Conservation (phyloP, 2,797 vertebrate genomes). For the Neoniphon sammara region DNA sequence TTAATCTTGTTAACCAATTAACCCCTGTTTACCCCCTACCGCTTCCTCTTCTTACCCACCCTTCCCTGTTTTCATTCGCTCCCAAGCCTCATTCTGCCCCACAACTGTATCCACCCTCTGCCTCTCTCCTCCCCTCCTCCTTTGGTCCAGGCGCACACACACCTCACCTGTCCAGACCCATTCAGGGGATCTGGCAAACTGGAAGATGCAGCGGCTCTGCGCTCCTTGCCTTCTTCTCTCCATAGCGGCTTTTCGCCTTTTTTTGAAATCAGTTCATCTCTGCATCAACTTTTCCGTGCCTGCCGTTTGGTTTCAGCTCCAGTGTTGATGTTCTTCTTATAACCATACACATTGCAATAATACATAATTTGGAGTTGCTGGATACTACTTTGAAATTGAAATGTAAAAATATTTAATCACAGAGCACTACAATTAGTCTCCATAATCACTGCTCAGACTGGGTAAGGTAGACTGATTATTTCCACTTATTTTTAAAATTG, state of each 20-base stretch:
- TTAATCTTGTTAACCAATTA: constrained; percentile 76
- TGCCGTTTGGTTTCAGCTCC: constrained; percentile 4
- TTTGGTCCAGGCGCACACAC: constrained; percentile 66
- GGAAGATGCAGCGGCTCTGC: constrained; percentile 57
- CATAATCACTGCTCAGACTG: not conserved
- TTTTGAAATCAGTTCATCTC: constrained; percentile 15
- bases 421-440: not conserved
- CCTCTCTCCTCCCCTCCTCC: constrained; percentile 82
- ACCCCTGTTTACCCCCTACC: constrained; percentile 75
- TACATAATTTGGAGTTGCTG: no score
- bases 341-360: no score
- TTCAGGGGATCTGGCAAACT: constrained; percentile 65
- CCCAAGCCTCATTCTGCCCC: constrained; percentile 75
- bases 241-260: constrained; percentile 10
- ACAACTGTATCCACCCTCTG: constrained; percentile 68
- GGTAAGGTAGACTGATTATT: not conserved
- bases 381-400: not conserved
- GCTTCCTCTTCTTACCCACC: constrained; percentile 75
- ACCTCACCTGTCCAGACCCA: constrained; percentile 62
- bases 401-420: not conserved
- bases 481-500: not conserved
- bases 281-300: constrained; percentile 1
- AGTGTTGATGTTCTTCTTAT: no score
- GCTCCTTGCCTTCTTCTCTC: constrained; percentile 26
- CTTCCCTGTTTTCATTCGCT: constrained; percentile 76